phyloP scores from a whole-genome alignment of 2,113 vertebrate species.

The Bettongia penicillata region DNA sequence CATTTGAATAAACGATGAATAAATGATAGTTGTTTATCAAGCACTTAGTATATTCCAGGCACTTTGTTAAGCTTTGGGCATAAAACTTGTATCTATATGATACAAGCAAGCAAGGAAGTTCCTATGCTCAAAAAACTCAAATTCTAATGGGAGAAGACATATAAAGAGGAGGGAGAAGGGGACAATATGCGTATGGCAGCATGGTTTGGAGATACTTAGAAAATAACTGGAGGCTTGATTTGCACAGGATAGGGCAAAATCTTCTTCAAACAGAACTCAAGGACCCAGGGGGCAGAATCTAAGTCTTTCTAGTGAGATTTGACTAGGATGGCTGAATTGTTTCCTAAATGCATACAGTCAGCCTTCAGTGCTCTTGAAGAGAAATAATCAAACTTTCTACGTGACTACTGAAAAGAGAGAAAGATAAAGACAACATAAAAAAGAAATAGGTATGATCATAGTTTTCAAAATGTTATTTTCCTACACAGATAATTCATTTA shows the following conservation, averaged over 20 bases:
- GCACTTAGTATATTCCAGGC: not conserved
- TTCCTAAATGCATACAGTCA: not conserved
- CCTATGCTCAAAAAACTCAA: not conserved
- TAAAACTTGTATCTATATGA: too few relatives aligned
- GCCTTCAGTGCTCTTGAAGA: not conserved
- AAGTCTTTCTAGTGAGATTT: not conserved
- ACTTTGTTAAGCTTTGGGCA: too few relatives aligned
- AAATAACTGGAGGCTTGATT: not conserved
- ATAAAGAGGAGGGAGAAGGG: not conserved
- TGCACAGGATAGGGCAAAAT: not conserved
- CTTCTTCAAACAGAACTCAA: not conserved
- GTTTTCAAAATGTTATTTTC: not conserved
- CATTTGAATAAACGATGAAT: not conserved
- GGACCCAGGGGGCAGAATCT: not conserved
- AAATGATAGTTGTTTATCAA: not conserved
- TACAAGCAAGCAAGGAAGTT: not conserved
- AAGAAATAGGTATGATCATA: not conserved
- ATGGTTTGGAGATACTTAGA: not conserved
- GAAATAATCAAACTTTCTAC: not conserved
- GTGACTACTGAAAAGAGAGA: not conserved
- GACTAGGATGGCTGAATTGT: not conserved
- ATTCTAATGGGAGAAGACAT: not conserved
- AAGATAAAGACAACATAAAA: not conserved
- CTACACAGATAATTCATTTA: not conserved
- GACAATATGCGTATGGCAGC: not conserved